Evolutionary conservation across 2,113 vertebrate genomes (phyloP), one percentile per base, ranked within the genome.

Genomic region (Cygnus buccinator): DNA sequence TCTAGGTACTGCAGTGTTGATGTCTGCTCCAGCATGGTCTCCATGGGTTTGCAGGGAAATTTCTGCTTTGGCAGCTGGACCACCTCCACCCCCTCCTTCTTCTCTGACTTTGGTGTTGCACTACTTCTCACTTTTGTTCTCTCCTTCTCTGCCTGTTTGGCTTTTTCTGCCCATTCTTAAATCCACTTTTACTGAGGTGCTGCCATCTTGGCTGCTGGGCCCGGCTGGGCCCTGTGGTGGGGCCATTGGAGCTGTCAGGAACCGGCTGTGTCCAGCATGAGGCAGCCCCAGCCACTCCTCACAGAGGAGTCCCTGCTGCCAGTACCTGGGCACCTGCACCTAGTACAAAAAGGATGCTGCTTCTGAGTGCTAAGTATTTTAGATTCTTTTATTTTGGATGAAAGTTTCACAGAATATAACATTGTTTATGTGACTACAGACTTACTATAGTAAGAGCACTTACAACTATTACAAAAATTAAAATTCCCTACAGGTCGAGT

Each of bases 141-240:
- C 17, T 67, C 31, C 50, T 79, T 43, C 20, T 73, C 11, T 57
- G 26, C 5, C 29, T 5, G 4, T 39, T 11, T 68, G 33, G 3
- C 8, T 15, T 11, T 31, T 58, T 71, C 65, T 33, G 1, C 0
- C 10, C 21, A 37, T 58, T 71, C 10, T n/a, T 20, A 78, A 50
- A 59, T 1, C 35, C 3, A 2, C 46, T 75, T 82, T 79, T 15
- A 6, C 12, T 0, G 0, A 41, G 11, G 10, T 10, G 0, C 2
- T 5, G 19, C 1, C 5, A 13, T 3, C n/a, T 29, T 37, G 33
- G 4, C 4, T 17, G 29, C 5, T 4, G 17, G 8, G 28, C 13
- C 79, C 15, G 63, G 11, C 8, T 1, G 4, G 29, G 13, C 37
- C 17, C 18, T 41, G 6, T 4, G 3, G 11, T n/a, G 28, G 29